Percentiles rank a stretch among this genome's conserved stretches.
Evolutionary conservation across 2,797 vertebrate genomes (phyloP).

Genomic region (Cuculus canorus): DNA sequence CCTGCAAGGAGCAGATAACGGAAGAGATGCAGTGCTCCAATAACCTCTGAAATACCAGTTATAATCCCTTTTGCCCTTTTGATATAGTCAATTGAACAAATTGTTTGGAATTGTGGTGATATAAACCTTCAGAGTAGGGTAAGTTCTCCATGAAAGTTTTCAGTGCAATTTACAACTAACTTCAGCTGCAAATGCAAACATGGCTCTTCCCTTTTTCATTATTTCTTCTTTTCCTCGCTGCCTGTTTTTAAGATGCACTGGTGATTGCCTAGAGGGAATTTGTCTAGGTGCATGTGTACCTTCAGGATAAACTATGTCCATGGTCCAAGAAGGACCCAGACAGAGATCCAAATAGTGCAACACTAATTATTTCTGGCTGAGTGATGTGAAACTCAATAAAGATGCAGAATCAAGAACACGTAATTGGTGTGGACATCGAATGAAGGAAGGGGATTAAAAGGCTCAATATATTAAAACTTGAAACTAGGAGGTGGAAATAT

Average conservation of each 20-base stretch:
- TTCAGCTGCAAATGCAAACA: neutral
- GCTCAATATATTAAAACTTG: neutral
- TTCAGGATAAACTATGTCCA: neutral
- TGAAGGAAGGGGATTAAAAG: neutral
- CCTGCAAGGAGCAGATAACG: neutral
- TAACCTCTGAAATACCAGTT: neutral
- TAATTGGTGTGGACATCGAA: neutral
- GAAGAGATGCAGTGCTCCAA: neutral
- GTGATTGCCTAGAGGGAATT: neutral
- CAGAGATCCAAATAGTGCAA: neutral
- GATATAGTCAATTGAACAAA: neutral
- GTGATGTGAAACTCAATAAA: neutral
- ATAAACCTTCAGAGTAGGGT: neutral
- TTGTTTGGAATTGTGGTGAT: neutral
- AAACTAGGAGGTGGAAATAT: neutral
- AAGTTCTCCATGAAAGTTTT: neutral
- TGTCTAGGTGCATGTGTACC: rapidly evolving
- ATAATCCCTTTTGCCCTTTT: neutral
- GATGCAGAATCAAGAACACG: neutral
- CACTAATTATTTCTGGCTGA: neutral
- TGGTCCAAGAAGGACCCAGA: neutral
- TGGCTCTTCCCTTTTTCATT: neutral
- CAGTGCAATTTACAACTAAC: neutral
- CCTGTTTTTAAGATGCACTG: neutral
- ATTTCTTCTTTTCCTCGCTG: neutral